Base-by-base conservation (phyloP, 2,113 vertebrate species). In the Tragelaphus imberbis region DNA sequence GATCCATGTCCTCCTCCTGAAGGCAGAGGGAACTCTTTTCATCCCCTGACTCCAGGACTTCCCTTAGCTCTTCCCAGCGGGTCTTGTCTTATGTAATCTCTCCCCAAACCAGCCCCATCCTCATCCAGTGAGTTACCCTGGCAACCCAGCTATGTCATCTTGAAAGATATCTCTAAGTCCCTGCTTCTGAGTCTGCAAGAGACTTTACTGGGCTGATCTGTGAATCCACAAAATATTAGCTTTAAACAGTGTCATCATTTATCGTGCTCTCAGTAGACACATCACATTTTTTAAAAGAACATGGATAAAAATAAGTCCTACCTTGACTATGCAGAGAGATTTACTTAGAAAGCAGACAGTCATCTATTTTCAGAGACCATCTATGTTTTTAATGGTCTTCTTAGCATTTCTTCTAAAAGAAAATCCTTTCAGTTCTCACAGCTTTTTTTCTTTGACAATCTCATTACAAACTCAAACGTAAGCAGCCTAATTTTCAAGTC, bases 131-230 rank as follows among this genome's bases (percentile, higher is more conserved):
- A 81, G 97, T 98, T 95, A 27, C 97, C 97, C 97, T 93, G 91
- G 97, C 89, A 98, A 98, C 96, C 81, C 88, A 89, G 63, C 97
- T 91, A 12, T 97, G 94, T 87, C 94, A 90, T 97, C 94, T 94
- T 96, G 80, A 89, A 97, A 95, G 88, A 96, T 93, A 47, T 97
- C 96, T 98, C 47, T 16, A 2, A 94, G 91, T 91, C 92, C 82
- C 36, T 58, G 85, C 84, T 96, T 87, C 84, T 16, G 79, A 93
- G 77, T 85, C 84, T 96, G 65, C 33, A 23, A 63, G 93, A 92
- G 87, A 56, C 85, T 36, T 92, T 49, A 96, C 90, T 79, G 47
- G 88, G 86, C 61, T 49, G 58, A 84, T 49, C 61, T 0, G 21
- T 19, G 65, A 94, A 97, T 96, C 89, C 96, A 95, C 71, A 89